Conservation (phyloP, 2,888 invertebrate genomes). For the Neuroscelio doddi region DNA sequence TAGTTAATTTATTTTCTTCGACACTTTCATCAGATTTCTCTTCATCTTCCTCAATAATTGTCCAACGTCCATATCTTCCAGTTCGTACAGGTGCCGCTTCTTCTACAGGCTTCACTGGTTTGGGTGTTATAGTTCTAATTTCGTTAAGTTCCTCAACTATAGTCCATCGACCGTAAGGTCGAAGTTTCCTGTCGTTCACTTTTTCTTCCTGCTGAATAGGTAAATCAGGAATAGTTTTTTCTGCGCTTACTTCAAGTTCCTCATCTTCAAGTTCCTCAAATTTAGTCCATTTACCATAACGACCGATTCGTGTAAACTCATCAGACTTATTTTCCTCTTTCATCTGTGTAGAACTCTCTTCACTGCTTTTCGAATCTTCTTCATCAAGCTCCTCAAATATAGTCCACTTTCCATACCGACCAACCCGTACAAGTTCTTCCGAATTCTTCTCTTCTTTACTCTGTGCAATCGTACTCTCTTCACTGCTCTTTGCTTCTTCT, state of each 20-base stretch:
- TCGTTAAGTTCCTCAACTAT: conserved; percentile 25
- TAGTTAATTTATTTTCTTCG: conserved; percentile 46
- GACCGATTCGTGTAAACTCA: conserved; percentile 14
- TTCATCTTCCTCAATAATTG: conserved; percentile 28
- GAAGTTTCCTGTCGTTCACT: conserved; percentile 22
- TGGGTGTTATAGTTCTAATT: conserved; percentile 5
- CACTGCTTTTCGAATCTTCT: conserved; percentile 6
- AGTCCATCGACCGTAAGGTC: conserved; percentile 40
- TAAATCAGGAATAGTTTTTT: background rate
- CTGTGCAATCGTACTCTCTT: conserved; percentile 4
- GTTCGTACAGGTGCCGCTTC: conserved; percentile 12
- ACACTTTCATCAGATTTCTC: conserved; percentile 50
- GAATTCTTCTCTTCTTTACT: conserved; percentile 33
- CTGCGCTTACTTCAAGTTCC: background rate
- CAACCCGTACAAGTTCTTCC: conserved; percentile 32
- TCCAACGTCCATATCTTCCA: conserved; percentile 35
- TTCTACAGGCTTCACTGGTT: background rate
- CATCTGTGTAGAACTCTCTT: conserved; percentile 7
- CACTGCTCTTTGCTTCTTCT: conserved; percentile 23
- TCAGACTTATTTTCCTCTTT: conserved; percentile 69
- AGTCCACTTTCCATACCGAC: conserved; percentile 36
- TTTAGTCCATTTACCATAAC: conserved; percentile 36
- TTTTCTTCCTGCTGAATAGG: background rate
- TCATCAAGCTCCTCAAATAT: conserved; percentile 26
- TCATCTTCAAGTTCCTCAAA: conserved; percentile 30